Percentiles rank a stretch among this genome's conserved stretches.
Evolutionary conservation across 2,888 invertebrate species (phyloP).

Genomic region (Habrosyne pyritoides): DNA sequence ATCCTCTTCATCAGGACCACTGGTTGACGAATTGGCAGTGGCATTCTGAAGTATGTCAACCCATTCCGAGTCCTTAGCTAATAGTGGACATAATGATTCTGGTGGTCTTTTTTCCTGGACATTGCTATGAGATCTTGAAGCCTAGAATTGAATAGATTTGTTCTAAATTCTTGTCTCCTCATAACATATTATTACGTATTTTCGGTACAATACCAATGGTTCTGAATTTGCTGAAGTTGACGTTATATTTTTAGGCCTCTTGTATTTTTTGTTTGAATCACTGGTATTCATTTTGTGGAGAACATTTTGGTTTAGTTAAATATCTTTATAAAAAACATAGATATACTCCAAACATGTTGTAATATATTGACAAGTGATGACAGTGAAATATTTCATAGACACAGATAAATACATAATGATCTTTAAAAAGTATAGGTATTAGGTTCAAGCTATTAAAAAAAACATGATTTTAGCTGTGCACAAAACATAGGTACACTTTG

Average conservation of each 20-base stretch:
- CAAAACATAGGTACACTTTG: background rate
- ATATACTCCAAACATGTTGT: background rate
- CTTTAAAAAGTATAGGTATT: too few species aligned
- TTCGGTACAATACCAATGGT: constrained; percentile 37
- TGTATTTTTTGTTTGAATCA: constrained; percentile 53
- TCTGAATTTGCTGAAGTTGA: constrained; percentile 52
- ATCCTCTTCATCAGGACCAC: constrained; percentile 58
- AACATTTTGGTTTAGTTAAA: constrained; percentile 38
- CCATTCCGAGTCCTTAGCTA: constrained; percentile 80
- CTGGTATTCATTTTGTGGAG: constrained; percentile 55
- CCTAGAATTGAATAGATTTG: constrained; percentile 28
- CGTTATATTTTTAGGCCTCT: constrained; percentile 58
- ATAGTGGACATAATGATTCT: constrained; percentile 55
- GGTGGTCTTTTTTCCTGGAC: constrained; percentile 24
- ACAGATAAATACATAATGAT: background rate
- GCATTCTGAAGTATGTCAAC: constrained; percentile 58
- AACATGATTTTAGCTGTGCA: too few species aligned
- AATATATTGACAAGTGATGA: background rate
- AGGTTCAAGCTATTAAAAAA: too few species aligned
- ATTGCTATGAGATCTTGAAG: constrained; percentile 30
- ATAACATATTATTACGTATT: background rate
- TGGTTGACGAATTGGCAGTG: constrained; percentile 28
- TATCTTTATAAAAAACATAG: too few species aligned
- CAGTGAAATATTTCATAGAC: background rate
- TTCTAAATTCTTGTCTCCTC: background rate